Evolutionary conservation across 92 coral and sea anemone genomes (phyloP).

Genomic region (Blastomussa wellsi): DNA sequence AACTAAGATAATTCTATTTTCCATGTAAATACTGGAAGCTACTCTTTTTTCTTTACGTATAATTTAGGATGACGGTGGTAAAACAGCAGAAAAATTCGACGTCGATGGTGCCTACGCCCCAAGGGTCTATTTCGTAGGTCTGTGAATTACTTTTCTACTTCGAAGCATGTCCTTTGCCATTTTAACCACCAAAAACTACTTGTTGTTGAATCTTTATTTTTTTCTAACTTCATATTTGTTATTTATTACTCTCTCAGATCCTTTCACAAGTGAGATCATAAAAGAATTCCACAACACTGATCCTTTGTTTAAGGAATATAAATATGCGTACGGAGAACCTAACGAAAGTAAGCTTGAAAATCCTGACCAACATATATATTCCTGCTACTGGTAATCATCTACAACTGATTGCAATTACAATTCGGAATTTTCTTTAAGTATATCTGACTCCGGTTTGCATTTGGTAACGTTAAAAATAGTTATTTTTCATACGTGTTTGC

Average conservation of each 20-base stretch:
- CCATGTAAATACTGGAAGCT: too few relatives aligned
- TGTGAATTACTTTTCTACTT: background rate
- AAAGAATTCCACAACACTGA: slow-evolving; percentile 80
- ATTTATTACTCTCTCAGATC: slow-evolving; percentile 55
- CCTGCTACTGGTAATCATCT: too few relatives aligned
- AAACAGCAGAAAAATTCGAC: slow-evolving; percentile 72
- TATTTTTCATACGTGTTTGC: too few relatives aligned
- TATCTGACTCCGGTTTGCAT: background rate
- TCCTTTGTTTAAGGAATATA: slow-evolving; percentile 73
- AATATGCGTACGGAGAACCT: slow-evolving; percentile 84
- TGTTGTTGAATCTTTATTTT: background rate
- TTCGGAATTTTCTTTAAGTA: background rate
- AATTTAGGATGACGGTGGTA: slow-evolving; percentile 80
- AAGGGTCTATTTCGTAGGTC: slow-evolving; percentile 85
- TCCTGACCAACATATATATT: background rate
- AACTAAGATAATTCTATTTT: too few relatives aligned
- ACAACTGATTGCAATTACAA: too few relatives aligned
- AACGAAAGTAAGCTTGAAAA: slow-evolving; percentile 70
- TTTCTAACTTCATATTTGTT: background rate
- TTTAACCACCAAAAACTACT: background rate
- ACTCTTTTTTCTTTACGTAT: background rate
- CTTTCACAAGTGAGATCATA: slow-evolving; percentile 77
- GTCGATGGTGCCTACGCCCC: slow-evolving; percentile 94
- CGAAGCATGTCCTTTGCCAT: background rate
- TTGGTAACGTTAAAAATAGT: too few relatives aligned